Conservation (phyloP, 2,797 vertebrate species). For the Mormyrus proboscirostris region DNA sequence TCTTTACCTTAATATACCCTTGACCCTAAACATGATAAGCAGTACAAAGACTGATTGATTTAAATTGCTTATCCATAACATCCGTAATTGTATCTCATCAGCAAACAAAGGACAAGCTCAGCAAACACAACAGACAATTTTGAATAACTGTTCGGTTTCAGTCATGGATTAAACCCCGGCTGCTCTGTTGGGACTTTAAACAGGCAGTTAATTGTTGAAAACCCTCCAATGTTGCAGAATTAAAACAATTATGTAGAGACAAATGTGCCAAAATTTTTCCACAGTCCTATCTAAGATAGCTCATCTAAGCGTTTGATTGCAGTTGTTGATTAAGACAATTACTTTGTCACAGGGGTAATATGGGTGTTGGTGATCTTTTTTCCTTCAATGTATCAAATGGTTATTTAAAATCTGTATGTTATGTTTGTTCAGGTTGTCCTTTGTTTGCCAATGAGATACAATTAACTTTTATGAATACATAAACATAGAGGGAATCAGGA, state of each 20-base stretch:
- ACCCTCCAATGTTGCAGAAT: neutral
- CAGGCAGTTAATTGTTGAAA: neutral
- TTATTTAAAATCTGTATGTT: neutral
- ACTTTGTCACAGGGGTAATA: neutral
- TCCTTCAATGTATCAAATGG: neutral
- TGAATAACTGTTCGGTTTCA: neutral
- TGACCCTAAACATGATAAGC: neutral
- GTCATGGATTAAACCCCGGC: neutral
- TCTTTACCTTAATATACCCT: neutral
- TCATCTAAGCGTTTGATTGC: neutral
- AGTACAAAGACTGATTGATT: neutral
- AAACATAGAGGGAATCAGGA: neutral
- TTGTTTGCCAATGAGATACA: neutral
- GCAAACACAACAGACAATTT: neutral
- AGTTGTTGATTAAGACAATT: neutral
- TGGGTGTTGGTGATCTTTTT: neutral
- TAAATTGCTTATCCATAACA: neutral
- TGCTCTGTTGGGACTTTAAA: neutral
- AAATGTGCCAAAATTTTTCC: neutral
- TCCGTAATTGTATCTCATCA: neutral
- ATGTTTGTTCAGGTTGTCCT: neutral
- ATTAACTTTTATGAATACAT: neutral
- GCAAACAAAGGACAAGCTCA: neutral
- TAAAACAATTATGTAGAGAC: neutral
- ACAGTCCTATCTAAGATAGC: neutral